These are phyloP conservation scores for Tenualosa ilisha DNA, from an alignment of 2,797 vertebrate species.

Conservation along the genomic window DNA sequence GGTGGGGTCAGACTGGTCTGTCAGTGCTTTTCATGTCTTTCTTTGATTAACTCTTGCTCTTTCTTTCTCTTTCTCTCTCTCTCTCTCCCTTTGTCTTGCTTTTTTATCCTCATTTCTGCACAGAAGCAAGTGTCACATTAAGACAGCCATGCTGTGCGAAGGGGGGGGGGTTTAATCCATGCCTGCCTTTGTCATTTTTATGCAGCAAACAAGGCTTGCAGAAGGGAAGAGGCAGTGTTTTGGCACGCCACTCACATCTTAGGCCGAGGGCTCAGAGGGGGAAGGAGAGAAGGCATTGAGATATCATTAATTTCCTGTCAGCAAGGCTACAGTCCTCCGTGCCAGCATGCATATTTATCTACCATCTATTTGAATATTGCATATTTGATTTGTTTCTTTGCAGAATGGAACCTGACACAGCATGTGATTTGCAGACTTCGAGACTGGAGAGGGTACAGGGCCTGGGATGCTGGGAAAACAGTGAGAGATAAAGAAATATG, in stretches of 20 bases:
- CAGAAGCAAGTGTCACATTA: slow-evolving; percentile 19
- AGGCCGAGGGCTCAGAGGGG: background rate
- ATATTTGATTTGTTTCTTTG: slow-evolving; percentile 10
- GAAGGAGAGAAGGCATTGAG: slow-evolving; percentile 18
- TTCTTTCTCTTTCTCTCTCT: background rate
- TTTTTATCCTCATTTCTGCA: slow-evolving; percentile 8
- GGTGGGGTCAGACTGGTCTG: background rate
- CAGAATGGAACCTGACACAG: background rate
- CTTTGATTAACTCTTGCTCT: background rate
- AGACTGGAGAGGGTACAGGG: background rate
- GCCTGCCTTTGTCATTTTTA: slow-evolving; percentile 9
- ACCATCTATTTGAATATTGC: slow-evolving; percentile 16
- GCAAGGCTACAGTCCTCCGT: slow-evolving; percentile 29
- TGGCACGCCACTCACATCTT: slow-evolving; percentile 33
- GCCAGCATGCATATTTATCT: slow-evolving; percentile 45
- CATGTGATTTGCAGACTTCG: background rate
- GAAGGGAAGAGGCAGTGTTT: slow-evolving; percentile 18
- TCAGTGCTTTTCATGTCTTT: background rate
- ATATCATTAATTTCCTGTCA: slow-evolving; percentile 49
- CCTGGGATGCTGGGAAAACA: background rate
- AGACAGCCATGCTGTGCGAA: background rate
- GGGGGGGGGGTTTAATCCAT: background rate
- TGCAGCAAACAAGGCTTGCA: slow-evolving; percentile 16
- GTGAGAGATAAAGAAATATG: background rate
- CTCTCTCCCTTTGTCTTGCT: background rate